phyloP scores from a whole-genome alignment of 2,888 invertebrate genomes.

The Heliconius ismenius region DNA sequence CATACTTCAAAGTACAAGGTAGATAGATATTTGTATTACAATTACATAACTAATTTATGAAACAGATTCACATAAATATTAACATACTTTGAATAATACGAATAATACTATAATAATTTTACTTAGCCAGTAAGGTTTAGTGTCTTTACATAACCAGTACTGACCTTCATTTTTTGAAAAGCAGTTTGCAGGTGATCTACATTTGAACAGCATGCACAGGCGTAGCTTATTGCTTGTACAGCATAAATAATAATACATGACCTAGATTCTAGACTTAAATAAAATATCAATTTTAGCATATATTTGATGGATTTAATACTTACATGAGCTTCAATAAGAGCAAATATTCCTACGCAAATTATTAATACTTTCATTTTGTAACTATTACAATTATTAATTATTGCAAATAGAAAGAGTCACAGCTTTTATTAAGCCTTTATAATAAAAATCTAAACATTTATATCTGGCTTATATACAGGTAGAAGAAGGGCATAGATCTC shows the following conservation, averaged over 20 bases:
- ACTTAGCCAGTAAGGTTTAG: neutral
- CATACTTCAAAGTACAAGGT: too few relatives aligned
- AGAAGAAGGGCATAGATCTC: slow-evolving; percentile 8
- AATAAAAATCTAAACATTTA: slow-evolving; percentile 10
- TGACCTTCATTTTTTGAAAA: slow-evolving; percentile 11
- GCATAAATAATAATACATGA: slow-evolving; percentile 1
- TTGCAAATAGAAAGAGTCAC: neutral
- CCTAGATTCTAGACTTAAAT: slow-evolving; percentile 2
- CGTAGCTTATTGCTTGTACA: neutral
- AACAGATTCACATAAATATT: neutral
- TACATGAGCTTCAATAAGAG: slow-evolving; percentile 50
- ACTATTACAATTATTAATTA: neutral
- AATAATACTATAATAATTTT: neutral
- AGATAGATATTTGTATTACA: too few relatives aligned
- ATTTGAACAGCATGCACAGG: slow-evolving; percentile 2
- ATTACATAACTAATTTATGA: neutral
- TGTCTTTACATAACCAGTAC: slow-evolving; percentile 12
- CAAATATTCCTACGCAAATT: slow-evolving; percentile 16
- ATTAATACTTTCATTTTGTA: slow-evolving; percentile 34
- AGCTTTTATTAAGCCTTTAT: slow-evolving; percentile 8
- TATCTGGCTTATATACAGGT: slow-evolving; percentile 25
- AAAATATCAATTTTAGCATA: neutral
- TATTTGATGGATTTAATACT: slow-evolving; percentile 29
- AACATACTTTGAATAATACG: neutral
- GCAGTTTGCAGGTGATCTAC: neutral